A percentile compares a stretch with the other conserved stretches of the same genome.
Conservation (phyloP, 2,113 vertebrate genomes). For the Falcunculus frontatus region DNA sequence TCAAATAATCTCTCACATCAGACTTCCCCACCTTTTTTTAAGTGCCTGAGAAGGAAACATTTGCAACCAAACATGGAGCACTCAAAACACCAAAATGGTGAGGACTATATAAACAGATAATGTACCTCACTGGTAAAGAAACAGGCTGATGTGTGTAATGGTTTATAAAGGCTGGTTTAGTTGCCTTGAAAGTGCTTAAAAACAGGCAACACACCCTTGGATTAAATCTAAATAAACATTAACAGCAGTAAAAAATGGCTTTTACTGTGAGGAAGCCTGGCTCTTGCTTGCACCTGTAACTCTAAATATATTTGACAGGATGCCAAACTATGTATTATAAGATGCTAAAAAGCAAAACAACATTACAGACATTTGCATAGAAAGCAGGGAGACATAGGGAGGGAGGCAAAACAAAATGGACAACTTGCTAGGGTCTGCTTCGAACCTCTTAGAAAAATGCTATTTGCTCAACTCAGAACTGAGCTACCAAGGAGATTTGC, state of each 20-base stretch:
- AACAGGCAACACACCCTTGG: not conserved
- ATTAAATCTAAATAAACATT: not conserved
- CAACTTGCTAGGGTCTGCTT: not conserved
- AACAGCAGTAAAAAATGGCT: not conserved
- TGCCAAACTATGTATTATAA: not conserved
- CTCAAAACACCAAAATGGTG: not conserved
- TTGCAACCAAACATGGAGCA: not conserved
- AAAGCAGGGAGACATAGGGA: not conserved
- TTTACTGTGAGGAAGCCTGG: not conserved
- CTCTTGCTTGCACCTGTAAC: not conserved
- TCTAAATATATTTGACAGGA: not conserved
- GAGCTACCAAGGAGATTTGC: not conserved
- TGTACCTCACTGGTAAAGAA: not conserved
- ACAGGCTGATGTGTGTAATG: not conserved
- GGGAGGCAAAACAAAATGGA: conserved; percentile 38
- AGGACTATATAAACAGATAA: not conserved
- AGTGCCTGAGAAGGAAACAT: not conserved
- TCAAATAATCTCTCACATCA: not conserved
- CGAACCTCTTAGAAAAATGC: not conserved
- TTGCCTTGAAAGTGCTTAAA: not conserved
- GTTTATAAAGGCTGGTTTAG: not conserved
- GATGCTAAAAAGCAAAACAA: not conserved
- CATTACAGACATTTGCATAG: not conserved
- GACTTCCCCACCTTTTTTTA: not conserved
- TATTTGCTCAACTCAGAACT: not conserved